Base-by-base conservation (phyloP, 37 sponge, comb jelly and placozoan genomes). In the Trichoplax adhaerens region DNA sequence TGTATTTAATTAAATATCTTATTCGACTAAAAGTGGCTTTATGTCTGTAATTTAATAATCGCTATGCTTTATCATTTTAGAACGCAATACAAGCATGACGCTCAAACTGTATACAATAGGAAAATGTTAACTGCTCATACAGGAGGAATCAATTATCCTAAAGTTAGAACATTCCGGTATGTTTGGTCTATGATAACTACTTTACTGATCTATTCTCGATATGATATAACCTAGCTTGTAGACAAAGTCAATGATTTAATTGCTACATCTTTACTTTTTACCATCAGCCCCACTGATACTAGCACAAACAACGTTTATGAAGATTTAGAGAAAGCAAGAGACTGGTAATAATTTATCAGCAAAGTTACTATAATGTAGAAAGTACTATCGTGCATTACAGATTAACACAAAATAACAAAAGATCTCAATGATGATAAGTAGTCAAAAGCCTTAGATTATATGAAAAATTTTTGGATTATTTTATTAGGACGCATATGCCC, bases 261-360 rank as follows among this genome's bases (percentile, higher is more conserved):
- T 29, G 29, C 29, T 29, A 29, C 29, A 29, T 29, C 29, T 29
- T 29, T 29, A 29, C 29, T 29, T 29, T 29, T 29, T 29, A 29
- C 29, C 29, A 29, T 29, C 29, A 29, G 29, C 29, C 29, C 29
- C 29, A 29, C 29, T 29, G 29, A 29, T 29, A 54, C 76, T 71
- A 85, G 86, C 66, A 93, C 94, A 54, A 93, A 88, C 80, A 85
- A 84, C 77, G 86, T 88, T 48, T 88, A 85, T 72, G 73, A 80
- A 1, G 94, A 93, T 72, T 70, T 88, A 64, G 78, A 78, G 59
- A 64, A 74, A 53, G 89, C 86, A 12, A 76, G 77, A 53, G 56
- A 65, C 29, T 93, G 90, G 90, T 81, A 52, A 46, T 29, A 29
- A 29, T 29, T 29, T 29, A 29, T 29, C 29, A 29, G 29, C 29